Conservation (phyloP, 2,797 vertebrate genomes). For the Helicolenus hilgendorfi region DNA sequence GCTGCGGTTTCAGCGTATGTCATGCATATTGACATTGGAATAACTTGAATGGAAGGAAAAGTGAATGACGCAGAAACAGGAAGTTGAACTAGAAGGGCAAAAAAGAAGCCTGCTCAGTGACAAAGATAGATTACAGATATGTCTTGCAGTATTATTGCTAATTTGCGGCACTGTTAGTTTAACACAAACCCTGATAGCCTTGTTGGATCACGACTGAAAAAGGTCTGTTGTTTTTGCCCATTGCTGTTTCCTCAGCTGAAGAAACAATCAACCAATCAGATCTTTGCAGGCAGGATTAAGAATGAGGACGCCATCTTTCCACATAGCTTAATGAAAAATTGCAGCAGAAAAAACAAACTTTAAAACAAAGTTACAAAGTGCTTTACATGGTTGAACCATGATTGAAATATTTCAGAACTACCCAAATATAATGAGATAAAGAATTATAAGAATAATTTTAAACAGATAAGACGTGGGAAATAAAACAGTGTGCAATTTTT, state of each 20-base stretch:
- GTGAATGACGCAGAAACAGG: conserved; percentile 68
- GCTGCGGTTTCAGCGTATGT: conserved; percentile 32
- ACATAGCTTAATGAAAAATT: not conserved
- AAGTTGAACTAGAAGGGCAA: conserved; percentile 74
- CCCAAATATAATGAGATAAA: rapidly evolving
- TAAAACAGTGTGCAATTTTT: not conserved
- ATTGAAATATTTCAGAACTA: not conserved
- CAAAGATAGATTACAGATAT: not conserved
- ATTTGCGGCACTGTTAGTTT: not conserved
- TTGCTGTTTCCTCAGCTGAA: not conserved
- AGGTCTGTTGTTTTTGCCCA: not conserved
- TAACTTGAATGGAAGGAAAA: conserved; percentile 88
- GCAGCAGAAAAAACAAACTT: not conserved
- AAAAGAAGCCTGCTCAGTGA: not conserved
- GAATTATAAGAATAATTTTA: not conserved
- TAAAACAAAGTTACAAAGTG: not conserved
- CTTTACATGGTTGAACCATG: not conserved
- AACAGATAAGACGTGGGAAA: not conserved
- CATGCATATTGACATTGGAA: conserved; percentile 78
- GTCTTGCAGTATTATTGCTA: not conserved
- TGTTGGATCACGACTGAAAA: not conserved
- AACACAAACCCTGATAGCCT: not conserved
- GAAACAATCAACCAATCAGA: not conserved
- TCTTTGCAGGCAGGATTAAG: not conserved
- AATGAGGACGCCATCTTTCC: too few species aligned